A percentile compares a stretch with the other conserved stretches of the same genome.
phyloP scores from a whole-genome alignment of 2,113 vertebrate genomes.

The Pionites leucogaster region DNA sequence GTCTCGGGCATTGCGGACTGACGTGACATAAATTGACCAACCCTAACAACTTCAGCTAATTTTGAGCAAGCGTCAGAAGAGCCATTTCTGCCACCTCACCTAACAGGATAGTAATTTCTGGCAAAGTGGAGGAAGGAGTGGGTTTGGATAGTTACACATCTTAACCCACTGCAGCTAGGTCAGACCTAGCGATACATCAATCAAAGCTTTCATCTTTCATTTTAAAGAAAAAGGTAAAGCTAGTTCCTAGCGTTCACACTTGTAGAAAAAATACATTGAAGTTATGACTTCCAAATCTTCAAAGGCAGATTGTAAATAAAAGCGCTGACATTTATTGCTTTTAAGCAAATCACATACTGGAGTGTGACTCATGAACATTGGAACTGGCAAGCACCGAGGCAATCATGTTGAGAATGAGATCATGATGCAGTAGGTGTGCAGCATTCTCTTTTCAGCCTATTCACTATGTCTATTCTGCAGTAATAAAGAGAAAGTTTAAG shows the following conservation, averaged over 20 bases:
- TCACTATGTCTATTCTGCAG: not conserved
- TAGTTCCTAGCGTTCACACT: not conserved
- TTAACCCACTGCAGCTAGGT: not conserved
- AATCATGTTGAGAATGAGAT: conserved; percentile 63
- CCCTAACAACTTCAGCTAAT: not conserved
- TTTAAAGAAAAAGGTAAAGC: conserved; percentile 32
- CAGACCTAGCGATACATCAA: not conserved
- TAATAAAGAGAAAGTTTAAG: conserved; percentile 10
- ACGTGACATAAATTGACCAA: not conserved
- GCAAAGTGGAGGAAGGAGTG: not conserved
- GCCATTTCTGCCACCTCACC: not conserved
- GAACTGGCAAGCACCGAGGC: conserved; percentile 2
- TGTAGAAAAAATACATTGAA: not conserved
- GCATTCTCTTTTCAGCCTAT: conserved; percentile 39
- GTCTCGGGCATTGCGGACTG: not conserved
- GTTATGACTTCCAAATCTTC: conserved; percentile 40
- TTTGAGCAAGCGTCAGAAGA: not conserved
- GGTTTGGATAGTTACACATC: not conserved
- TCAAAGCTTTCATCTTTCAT: not conserved
- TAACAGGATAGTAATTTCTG: not conserved
- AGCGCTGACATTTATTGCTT: conserved; percentile 53
- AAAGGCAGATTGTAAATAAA: conserved; percentile 47
- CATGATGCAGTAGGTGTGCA: conserved; percentile 64
- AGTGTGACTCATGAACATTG: conserved; percentile 49
- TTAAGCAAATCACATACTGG: conserved; percentile 55